Conservation (phyloP, 2,888 invertebrate genomes). For the Agonum fuliginosum region DNA sequence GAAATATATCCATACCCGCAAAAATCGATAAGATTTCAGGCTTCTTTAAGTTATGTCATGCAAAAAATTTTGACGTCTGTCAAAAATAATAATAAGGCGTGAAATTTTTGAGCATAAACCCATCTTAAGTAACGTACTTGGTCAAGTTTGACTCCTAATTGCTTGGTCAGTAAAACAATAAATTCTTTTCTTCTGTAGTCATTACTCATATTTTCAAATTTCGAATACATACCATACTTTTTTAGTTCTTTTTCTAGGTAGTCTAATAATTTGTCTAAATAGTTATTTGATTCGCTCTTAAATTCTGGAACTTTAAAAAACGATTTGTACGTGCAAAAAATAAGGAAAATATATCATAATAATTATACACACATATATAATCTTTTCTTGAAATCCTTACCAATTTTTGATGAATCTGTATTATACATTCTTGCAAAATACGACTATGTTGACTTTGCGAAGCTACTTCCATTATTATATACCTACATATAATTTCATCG, state of each 20-base stretch:
- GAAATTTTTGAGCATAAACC: no score
- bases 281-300: not conserved
- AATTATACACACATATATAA: not conserved
- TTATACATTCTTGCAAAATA: not conserved
- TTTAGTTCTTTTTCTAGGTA: not conserved
- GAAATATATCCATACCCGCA: no score
- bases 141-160: not conserved
- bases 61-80: no score
- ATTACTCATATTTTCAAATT: not conserved
- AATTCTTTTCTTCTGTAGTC: not conserved
- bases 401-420: constrained; percentile 10
- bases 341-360: not conserved
- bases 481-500: no score
- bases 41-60: no score
- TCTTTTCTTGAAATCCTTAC: not conserved
- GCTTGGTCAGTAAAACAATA: not conserved
- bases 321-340: not conserved
- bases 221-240: not conserved
- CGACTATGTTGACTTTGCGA: no score
- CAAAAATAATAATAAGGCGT: no score
- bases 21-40: no score
- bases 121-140: not conserved
- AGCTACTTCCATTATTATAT: no score
- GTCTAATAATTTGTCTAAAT: not conserved
- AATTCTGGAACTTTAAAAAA: not conserved